Conservation (phyloP, 2,797 vertebrate species). For the Hyperoplus lanceolatus region DNA sequence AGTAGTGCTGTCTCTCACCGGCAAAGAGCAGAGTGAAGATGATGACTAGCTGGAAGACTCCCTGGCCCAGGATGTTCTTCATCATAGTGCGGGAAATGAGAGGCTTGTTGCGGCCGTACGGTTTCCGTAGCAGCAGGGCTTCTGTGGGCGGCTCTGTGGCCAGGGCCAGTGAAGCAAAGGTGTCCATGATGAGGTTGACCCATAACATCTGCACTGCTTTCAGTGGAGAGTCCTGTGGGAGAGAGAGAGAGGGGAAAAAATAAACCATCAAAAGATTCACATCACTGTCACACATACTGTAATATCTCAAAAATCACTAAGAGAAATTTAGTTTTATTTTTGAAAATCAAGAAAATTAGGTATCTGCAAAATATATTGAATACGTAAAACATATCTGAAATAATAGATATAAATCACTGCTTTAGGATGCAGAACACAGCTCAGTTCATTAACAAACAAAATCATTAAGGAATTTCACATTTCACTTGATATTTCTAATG, state of each 20-base stretch:
- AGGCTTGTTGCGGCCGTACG: slow-evolving; percentile 98
- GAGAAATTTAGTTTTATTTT: background rate
- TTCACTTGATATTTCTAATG: slow-evolving; percentile 15
- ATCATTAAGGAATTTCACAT: slow-evolving; percentile 7
- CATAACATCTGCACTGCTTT: slow-evolving; percentile 99
- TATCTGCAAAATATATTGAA: background rate
- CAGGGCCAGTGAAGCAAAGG: slow-evolving; percentile 96
- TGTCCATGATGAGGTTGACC: slow-evolving; percentile 99
- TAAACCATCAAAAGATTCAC: background rate
- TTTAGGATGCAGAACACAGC: slow-evolving; percentile 5
- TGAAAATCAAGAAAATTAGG: background rate
- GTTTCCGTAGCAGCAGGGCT: slow-evolving; percentile 94
- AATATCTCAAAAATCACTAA: background rate
- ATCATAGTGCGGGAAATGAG: slow-evolving; percentile 99
- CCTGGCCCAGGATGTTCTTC: slow-evolving; percentile 99
- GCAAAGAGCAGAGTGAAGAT: slow-evolving; percentile 97
- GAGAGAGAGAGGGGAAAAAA: background rate
- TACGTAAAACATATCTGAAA: background rate
- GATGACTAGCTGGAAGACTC: slow-evolving; percentile 94
- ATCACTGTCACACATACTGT: background rate
- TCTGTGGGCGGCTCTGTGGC: slow-evolving; percentile 99
- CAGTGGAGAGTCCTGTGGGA: slow-evolving; percentile 93
- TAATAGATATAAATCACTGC: slow-evolving; percentile 4
- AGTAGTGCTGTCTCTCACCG: slow-evolving; percentile 84
- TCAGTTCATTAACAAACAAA: background rate